Conservation (phyloP, 2,113 vertebrate genomes). For the Blennius ocellaris region DNA sequence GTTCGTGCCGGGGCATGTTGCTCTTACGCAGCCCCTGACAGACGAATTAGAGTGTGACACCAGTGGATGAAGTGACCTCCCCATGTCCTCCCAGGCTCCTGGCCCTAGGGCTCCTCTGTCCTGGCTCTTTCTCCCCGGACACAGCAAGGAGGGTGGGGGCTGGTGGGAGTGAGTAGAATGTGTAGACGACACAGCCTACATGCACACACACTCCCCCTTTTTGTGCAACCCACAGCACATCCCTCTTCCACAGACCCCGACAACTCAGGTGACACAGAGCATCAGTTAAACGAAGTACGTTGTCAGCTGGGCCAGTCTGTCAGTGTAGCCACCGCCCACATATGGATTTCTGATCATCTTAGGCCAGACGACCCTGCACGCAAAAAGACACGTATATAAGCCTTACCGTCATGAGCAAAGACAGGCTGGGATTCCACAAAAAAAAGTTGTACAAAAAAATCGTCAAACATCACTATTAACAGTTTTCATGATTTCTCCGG, state of each 20-base stretch:
- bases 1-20: conserved; percentile 32
- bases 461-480: no score
- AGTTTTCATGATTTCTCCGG: no score
- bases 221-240: conserved; percentile 31
- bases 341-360: not conserved
- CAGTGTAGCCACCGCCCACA: not conserved
- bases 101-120: conserved; percentile 68
- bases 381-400: not conserved
- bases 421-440: no score
- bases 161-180: not conserved
- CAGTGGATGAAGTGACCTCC: conserved; percentile 76
- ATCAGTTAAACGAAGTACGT: conserved; percentile 9
- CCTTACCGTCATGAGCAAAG: no score
- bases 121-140: conserved; percentile 66
- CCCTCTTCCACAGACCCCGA: conserved; percentile 35
- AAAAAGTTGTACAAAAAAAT: no score
- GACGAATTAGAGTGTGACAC: conserved; percentile 77
- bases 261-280: conserved; percentile 42
- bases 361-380: not conserved
- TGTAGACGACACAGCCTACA: conserved; percentile 2
- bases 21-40: conserved; percentile 54
- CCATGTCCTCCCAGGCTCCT: conserved; percentile 70
- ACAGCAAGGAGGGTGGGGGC: conserved; percentile 29
- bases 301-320: not conserved
- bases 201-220: conserved; percentile 9